A percentile compares a stretch with the other conserved stretches of the same genome.
Conservation (phyloP, 1,140 invertebrate genomes). For the Scaptomyza graminum region DNA sequence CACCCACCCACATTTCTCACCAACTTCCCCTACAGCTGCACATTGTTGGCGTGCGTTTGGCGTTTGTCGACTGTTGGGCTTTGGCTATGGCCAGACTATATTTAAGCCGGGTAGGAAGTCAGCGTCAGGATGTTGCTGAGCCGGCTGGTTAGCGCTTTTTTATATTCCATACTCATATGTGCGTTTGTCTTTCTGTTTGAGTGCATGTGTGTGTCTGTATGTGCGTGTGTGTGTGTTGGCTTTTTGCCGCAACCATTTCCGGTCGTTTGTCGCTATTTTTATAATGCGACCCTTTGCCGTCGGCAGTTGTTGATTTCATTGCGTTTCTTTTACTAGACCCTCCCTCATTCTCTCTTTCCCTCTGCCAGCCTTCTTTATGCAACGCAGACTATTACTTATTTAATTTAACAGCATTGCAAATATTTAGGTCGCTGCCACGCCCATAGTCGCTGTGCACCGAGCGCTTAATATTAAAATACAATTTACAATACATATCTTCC, state of each 20-base stretch:
- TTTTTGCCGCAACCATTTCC: conserved; percentile 61
- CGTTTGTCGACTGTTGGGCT: conserved; percentile 67
- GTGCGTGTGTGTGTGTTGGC: conserved; percentile 34
- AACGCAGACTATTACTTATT: conserved; percentile 44
- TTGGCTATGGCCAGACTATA: conserved; percentile 67
- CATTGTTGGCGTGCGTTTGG: conserved; percentile 59
- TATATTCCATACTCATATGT: conserved; percentile 22
- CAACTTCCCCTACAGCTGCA: conserved; percentile 4
- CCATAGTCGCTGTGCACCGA: not conserved
- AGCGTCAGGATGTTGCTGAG: conserved; percentile 54
- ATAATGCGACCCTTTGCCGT: conserved; percentile 62
- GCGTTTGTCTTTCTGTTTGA: conserved; percentile 21
- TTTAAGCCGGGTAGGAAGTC: conserved; percentile 74
- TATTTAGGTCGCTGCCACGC: conserved; percentile 66
- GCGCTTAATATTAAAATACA: conserved; percentile 67
- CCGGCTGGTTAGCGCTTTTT: conserved; percentile 56
- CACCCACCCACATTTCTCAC: not conserved
- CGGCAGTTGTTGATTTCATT: conserved; percentile 74
- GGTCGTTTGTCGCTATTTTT: conserved; percentile 79
- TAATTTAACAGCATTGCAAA: conserved; percentile 72
- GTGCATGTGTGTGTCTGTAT: not conserved
- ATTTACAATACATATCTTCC: conserved; percentile 40
- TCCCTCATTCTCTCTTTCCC: not conserved
- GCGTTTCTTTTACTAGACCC: conserved; percentile 26
- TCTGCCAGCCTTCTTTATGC: not conserved